Evolutionary conservation across 23 tunicate genomes (phyloP).

Genomic region (Ciona savignyi): DNA sequence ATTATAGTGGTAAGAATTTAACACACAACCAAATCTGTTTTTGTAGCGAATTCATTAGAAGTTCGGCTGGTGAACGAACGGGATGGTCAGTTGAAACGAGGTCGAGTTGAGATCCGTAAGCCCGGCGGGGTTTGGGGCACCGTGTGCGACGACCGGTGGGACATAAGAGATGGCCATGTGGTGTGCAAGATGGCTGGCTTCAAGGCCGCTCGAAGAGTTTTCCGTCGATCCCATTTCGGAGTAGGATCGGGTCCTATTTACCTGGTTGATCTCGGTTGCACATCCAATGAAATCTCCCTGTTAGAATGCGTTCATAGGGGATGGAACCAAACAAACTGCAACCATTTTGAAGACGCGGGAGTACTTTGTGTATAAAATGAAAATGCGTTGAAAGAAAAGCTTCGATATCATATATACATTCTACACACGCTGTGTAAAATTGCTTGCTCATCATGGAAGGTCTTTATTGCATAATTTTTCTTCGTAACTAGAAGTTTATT

Average conservation of each 20-base stretch:
- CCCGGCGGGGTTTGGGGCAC: conserved; percentile 43
- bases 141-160: conserved; percentile 45
- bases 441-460: no score
- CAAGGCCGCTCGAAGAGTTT: background rate
- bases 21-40: no score
- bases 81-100: conserved; percentile 1
- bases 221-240: conserved; percentile 9
- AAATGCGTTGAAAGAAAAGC: no score
- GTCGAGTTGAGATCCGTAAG: conserved; percentile 45
- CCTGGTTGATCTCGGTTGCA: conserved; percentile 29
- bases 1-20: no score
- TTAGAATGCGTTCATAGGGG: conserved; percentile 16
- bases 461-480: no score
- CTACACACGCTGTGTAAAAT: no score
- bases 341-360: conserved; percentile 37
- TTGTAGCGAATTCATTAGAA: background rate
- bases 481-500: no score
- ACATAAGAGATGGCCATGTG: conserved; percentile 12
- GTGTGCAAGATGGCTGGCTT: conserved; percentile 23
- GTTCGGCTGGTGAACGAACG: background rate
- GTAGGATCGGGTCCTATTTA: conserved; percentile 18
- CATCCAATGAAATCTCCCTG: conserved; percentile 17
- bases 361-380: conserved; percentile 28
- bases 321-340: conserved; percentile 19
- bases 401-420: no score